A percentile compares a stretch with the other conserved stretches of the same genome.
phyloP scores from a whole-genome alignment of 2,113 vertebrate genomes.

The human (Homo sapiens) region GRCh38 chr2:58558001-58558500 shows the following conservation, averaged over 20 bases:
- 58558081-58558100: not conserved
- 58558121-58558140: not conserved
- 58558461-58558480: constrained; percentile 61
- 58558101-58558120: not conserved
- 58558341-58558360: constrained; percentile 43
- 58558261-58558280: not conserved
- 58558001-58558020: not conserved
- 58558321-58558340: constrained; percentile 2
- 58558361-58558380: not conserved
- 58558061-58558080: not conserved
- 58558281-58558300: not conserved
- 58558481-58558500: constrained; percentile 58
- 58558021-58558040: not conserved
- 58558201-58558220: no score
- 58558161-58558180: not conserved
- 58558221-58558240: not conserved
- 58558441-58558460: constrained; percentile 41
- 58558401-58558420: not conserved
- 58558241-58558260: not conserved
- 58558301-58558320: not conserved
- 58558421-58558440: constrained; percentile 38
- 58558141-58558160: not conserved
- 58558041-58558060: not conserved
- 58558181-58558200: not conserved
- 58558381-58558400: not conserved